Percentiles rank a stretch among this genome's conserved stretches.
Evolutionary conservation across 2,888 invertebrate species (phyloP).

Genomic region (Brachynemurus nebulosus): DNA sequence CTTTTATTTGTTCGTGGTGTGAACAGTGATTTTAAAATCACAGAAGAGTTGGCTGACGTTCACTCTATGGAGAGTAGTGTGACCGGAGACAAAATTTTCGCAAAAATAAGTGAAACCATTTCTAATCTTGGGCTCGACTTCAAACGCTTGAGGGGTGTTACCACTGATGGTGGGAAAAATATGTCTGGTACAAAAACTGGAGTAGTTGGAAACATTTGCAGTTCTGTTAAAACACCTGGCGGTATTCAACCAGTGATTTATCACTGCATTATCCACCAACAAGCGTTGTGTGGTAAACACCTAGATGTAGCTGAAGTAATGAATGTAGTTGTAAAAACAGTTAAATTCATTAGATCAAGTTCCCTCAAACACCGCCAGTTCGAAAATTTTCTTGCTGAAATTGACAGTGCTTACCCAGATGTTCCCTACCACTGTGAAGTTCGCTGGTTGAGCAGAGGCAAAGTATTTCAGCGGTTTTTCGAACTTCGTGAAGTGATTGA

Average conservation of each 20-base stretch:
- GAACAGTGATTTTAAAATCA: slow-evolving; percentile 9
- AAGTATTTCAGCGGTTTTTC: slow-evolving; percentile 7
- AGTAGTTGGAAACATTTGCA: slow-evolving; percentile 9
- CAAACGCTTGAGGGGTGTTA: slow-evolving; percentile 6
- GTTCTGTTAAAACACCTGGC: slow-evolving; percentile 9
- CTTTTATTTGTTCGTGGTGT: slow-evolving; percentile 9
- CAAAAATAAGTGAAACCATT: slow-evolving; percentile 9
- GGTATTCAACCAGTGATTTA: slow-evolving; percentile 9
- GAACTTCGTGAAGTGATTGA: slow-evolving; percentile 6
- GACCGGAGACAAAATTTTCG: slow-evolving; percentile 8
- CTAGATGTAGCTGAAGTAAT: slow-evolving; percentile 10
- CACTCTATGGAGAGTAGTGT: slow-evolving; percentile 7
- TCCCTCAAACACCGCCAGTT: slow-evolving; percentile 6
- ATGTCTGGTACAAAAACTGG: slow-evolving; percentile 8
- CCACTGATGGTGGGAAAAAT: slow-evolving; percentile 5
- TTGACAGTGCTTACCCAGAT: slow-evolving; percentile 1
- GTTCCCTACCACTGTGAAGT: slow-evolving; percentile 3
- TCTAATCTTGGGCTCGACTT: slow-evolving; percentile 9
- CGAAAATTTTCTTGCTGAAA: slow-evolving; percentile 3
- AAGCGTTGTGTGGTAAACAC: slow-evolving; percentile 9
- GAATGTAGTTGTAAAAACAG: slow-evolving; percentile 11
- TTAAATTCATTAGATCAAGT: slow-evolving; percentile 10
- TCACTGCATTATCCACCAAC: slow-evolving; percentile 11
- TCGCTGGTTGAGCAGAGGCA: slow-evolving; percentile 7
- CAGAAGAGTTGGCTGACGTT: slow-evolving; percentile 9